Base-by-base conservation (phyloP, 2,797 vertebrate species). In the Crax fasciolata region DNA sequence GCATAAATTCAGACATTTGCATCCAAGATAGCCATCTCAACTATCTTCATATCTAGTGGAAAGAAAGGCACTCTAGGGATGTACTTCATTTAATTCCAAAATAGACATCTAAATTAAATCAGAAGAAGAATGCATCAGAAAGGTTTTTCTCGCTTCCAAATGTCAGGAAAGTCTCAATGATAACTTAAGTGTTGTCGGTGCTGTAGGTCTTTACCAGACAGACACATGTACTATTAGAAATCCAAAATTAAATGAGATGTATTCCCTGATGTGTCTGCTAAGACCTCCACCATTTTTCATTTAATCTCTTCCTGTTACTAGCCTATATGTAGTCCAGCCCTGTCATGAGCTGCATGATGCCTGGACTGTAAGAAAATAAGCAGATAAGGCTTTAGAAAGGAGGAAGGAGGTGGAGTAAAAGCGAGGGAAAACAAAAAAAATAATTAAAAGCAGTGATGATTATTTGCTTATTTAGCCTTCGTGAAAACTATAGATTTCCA, bases 1-100 rank as follows among this genome's bases (percentile, higher is more conserved):
- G 35, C 78, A 85, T 73, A 92, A 16, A 90, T 78, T 73, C 93
- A 95, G 80, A 38, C 46, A 70, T 67, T 59, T 57, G 27, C 71
- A 82, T 81, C 82, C 79, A 87, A 91, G 84, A 38, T 61, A 95
- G 71, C 13, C 41, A 77, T 83, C 52, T 52, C 94, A 75, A 76
- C 61, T 91, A 52, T 87, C 61, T 67, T 83, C 19, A 25, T 23
- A 71, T 41, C 27, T 72, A 51, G 16, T 58, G 49, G 41, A 91
- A 71, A n/a, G 39, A 71, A 54, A 89, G 73, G 51, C 0, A 0
- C 35, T 85, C 58, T 59, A 55, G 88, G 90, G 77, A 76, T 84
- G 66, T 46, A 38, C 43, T 87, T 80, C 2, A 61, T 74, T 87
- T 79, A 32, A 49, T 39, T 74, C 32, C 61, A 92, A 80, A 89